Evolutionary conservation across 53 echinoderm and acorn worm species (phyloP).

Genomic region (Henricia sp.): DNA sequence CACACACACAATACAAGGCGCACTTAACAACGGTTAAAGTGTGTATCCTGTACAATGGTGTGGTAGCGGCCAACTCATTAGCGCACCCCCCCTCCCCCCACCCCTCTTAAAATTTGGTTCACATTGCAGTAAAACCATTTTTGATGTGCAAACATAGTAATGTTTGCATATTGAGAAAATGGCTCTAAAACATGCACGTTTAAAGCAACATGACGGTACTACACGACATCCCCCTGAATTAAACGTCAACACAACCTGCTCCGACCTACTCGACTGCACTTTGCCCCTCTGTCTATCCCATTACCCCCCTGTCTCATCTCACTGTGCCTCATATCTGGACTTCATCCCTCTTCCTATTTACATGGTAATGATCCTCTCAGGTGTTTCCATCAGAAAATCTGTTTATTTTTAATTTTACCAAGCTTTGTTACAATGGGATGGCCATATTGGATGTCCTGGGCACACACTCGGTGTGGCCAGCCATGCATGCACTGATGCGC

Average conservation of each 20-base stretch:
- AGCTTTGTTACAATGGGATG: constrained; percentile 64
- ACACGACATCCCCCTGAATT: not conserved
- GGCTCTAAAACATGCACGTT: constrained; percentile 11
- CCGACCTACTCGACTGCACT: constrained; percentile 19
- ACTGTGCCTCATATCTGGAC: constrained; percentile 29
- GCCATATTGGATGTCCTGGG: constrained; percentile 49
- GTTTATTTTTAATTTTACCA: constrained; percentile 96
- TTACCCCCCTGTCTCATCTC: not conserved
- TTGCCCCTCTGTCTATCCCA: not conserved
- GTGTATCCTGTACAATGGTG: not conserved
- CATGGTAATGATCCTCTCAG: constrained; percentile 71
- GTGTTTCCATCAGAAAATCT: constrained; percentile 72
- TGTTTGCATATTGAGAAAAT: not conserved
- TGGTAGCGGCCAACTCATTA: not conserved
- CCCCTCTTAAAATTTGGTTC: too few species aligned
- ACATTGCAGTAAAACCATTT: not conserved
- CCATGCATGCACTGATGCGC: constrained; percentile 46
- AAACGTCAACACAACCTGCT: not conserved
- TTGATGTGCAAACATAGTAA: not conserved
- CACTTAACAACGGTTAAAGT: constrained; percentile 53
- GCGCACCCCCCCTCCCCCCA: too few species aligned
- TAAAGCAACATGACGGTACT: not conserved
- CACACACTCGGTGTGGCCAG: constrained; percentile 10
- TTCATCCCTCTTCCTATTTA: constrained; percentile 56
- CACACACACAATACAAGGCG: constrained; percentile 35